A percentile compares a stretch with the other conserved stretches of the same genome.
These are phyloP conservation scores for Gisinianus flammeolus DNA, from an alignment of 2,888 invertebrate species.

Conservation along the genomic window DNA sequence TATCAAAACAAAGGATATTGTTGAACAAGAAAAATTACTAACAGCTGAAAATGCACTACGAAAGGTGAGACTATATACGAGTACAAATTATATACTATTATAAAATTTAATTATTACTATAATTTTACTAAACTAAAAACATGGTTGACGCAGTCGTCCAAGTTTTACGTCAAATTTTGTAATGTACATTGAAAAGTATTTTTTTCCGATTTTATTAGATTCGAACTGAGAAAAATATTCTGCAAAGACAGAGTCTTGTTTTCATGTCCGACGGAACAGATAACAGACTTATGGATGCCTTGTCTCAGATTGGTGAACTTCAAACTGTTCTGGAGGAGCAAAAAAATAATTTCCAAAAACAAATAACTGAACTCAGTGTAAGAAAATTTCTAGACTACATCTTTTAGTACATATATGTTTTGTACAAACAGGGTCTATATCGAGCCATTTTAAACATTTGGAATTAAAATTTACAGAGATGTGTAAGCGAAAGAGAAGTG, in stretches of 20 bases:
- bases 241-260: slow-evolving; percentile 53
- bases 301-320: slow-evolving; percentile 54
- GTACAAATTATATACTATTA: not conserved
- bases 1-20: slow-evolving; percentile 42
- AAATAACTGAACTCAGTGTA: slow-evolving; percentile 42
- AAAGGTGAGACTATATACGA: slow-evolving; percentile 45
- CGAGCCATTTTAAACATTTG: not conserved
- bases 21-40: slow-evolving; percentile 50
- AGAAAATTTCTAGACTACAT: not conserved
- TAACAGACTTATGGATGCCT: slow-evolving; percentile 49
- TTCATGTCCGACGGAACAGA: slow-evolving; percentile 50
- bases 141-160: too few relatives aligned
- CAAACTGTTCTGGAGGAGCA: slow-evolving; percentile 55
- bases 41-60: slow-evolving; percentile 50
- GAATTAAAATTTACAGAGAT: slow-evolving; percentile 40
- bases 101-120: not conserved
- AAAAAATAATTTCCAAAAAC: slow-evolving; percentile 47
- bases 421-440: not conserved
- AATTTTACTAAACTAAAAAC: too few relatives aligned
- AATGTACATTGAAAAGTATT: not conserved
- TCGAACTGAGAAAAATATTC: slow-evolving; percentile 54
- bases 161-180: not conserved
- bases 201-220: slow-evolving; percentile 41
- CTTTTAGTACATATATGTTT: not conserved
- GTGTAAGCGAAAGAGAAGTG: slow-evolving; percentile 46